These are phyloP conservation scores for Oeneis ivallda DNA, from an alignment of 2,888 invertebrate genomes.

Conservation along the genomic window DNA sequence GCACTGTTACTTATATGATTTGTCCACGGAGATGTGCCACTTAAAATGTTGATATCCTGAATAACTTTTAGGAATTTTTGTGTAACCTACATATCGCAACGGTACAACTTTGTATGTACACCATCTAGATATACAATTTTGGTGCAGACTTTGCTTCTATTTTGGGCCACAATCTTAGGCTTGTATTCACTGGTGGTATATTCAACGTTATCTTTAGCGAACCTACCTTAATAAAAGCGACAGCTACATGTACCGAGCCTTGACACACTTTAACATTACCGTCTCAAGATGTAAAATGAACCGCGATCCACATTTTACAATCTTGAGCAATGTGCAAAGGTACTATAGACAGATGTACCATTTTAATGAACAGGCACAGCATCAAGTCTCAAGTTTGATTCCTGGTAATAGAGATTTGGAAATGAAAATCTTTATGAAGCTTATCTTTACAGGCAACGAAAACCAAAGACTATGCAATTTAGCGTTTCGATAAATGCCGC, in stretches of 20 bases:
- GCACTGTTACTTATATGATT: neutral
- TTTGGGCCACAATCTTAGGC: conserved; percentile 7
- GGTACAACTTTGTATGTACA: neutral
- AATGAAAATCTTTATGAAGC: too few relatives aligned
- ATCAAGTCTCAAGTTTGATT: too few relatives aligned
- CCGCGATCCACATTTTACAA: conserved; percentile 8
- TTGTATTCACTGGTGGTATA: conserved; percentile 13
- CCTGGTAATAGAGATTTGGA: too few relatives aligned
- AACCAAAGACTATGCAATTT: too few relatives aligned
- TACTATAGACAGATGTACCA: neutral
- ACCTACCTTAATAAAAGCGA: conserved; percentile 28
- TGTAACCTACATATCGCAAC: too few relatives aligned
- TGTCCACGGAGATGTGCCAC: too few relatives aligned
- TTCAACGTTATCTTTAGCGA: conserved; percentile 13
- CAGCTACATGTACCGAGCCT: conserved; percentile 20
- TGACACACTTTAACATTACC: conserved; percentile 33
- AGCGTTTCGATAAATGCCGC: too few relatives aligned
- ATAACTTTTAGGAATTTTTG: too few relatives aligned
- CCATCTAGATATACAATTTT: neutral
- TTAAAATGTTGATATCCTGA: too few relatives aligned
- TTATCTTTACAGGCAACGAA: too few relatives aligned
- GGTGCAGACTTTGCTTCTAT: conserved; percentile 14
- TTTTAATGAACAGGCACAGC: neutral
- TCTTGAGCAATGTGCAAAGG: conserved; percentile 11
- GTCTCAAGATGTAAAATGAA: conserved; percentile 34